Evolutionary conservation across 2,797 vertebrate species (phyloP).

Genomic region (Trematomus bernacchii): DNA sequence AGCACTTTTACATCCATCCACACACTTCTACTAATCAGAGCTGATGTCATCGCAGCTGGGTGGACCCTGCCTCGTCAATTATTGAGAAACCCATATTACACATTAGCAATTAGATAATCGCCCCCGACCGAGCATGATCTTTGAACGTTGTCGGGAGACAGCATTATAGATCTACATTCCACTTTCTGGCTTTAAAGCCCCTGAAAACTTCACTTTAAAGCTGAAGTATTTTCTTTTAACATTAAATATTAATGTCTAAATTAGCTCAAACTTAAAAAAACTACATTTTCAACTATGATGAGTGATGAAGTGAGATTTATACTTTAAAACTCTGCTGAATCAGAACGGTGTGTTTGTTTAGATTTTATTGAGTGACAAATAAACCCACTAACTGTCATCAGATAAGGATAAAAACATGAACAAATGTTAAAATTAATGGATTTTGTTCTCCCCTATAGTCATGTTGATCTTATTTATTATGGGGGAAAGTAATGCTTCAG

Average conservation of each 20-base stretch:
- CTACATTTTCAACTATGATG: neutral
- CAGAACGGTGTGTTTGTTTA: no score
- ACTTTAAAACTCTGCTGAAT: neutral
- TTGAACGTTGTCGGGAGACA: constrained; percentile 11
- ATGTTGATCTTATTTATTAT: no score
- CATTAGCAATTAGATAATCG: constrained; percentile 54
- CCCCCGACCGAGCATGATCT: constrained; percentile 27
- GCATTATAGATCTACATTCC: constrained; percentile 29
- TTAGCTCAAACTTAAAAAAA: no score
- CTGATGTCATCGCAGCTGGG: constrained; percentile 52
- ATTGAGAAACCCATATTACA: constrained; percentile 53
- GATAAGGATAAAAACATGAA: no score
- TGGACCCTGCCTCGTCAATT: constrained; percentile 59
- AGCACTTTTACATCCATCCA: constrained; percentile 39
- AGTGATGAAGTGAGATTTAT: neutral
- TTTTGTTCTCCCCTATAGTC: no score
- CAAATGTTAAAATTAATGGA: no score
- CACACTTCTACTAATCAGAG: constrained; percentile 47
- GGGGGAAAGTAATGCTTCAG: no score
- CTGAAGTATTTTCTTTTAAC: neutral
- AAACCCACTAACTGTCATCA: no score
- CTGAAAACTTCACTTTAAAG: neutral
- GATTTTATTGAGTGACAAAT: no score
- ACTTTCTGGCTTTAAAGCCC: neutral
- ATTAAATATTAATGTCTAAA: neutral